These are phyloP conservation scores for Eupithecia dodoneata DNA, from an alignment of 2,888 invertebrate species.

Conservation along the genomic window DNA sequence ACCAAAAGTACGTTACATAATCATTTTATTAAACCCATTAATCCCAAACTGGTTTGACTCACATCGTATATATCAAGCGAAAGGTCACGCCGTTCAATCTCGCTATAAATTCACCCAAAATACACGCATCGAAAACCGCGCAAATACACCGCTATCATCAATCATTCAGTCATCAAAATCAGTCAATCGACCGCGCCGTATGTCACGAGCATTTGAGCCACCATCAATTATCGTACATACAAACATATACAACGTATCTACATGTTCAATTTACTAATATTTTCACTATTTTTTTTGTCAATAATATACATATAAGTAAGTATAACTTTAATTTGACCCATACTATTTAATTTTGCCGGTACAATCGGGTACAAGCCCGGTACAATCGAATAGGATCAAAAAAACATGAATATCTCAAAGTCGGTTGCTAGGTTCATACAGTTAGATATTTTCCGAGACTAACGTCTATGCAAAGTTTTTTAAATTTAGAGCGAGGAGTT, in stretches of 20 bases:
- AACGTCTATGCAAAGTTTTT: no score
- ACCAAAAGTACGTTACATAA: not conserved
- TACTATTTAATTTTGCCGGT: no score
- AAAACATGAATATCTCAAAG: no score
- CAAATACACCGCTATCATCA: conserved; percentile 27
- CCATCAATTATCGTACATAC: conserved; percentile 50
- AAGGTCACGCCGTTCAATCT: conserved; percentile 16
- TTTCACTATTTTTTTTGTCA: not conserved
- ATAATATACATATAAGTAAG: no score
- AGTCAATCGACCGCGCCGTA: conserved; percentile 35
- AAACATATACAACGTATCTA: not conserved
- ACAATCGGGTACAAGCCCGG: no score
- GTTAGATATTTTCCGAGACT: no score
- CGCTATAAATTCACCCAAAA: conserved; percentile 19
- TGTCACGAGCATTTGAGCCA: conserved; percentile 50
- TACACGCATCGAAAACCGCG: conserved; percentile 22
- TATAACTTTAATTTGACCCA: no score
- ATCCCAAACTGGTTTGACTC: conserved; percentile 1
- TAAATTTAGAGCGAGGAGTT: no score
- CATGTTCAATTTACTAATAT: not conserved
- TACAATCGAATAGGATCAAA: no score
- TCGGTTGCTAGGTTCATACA: no score
- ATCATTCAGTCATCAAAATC: conserved; percentile 48
- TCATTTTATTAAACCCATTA: not conserved
- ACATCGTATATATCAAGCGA: conserved; percentile 4